phyloP scores from a whole-genome alignment of 2,797 vertebrate species.

The Protosalanx chinensis region DNA sequence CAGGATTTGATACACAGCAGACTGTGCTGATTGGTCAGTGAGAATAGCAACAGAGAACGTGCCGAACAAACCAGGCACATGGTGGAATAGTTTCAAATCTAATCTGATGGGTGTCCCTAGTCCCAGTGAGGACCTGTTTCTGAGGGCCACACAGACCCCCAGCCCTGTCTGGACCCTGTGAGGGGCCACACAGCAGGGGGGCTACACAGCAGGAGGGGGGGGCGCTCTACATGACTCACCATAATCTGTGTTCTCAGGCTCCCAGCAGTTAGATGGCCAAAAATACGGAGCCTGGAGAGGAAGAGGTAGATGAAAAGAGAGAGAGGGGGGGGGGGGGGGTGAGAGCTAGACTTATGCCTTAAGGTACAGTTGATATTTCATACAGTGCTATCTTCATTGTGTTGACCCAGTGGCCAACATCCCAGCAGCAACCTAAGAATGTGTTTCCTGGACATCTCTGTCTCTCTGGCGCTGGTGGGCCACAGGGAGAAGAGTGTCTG shows the following conservation, averaged over 20 bases:
- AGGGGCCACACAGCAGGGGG: too few relatives aligned
- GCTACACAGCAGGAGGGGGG: neutral
- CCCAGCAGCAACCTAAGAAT: neutral
- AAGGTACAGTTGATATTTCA: too few relatives aligned
- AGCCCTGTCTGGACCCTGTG: too few relatives aligned
- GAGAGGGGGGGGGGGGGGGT: neutral
- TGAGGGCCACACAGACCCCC: neutral
- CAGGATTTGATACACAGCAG: too few relatives aligned
- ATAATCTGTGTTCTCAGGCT: conserved; percentile 95
- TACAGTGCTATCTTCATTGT: neutral
- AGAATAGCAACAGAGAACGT: too few relatives aligned
- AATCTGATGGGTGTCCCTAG: too few relatives aligned
- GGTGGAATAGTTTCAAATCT: too few relatives aligned
- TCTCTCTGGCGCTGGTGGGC: neutral
- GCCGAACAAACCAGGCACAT: too few relatives aligned
- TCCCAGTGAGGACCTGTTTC: neutral
- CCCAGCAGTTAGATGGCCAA: conserved; percentile 97
- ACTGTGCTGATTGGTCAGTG: too few relatives aligned
- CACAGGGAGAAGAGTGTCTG: conserved; percentile 14
- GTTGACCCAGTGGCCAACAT: neutral
- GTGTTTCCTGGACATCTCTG: neutral
- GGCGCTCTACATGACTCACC: conserved; percentile 73
- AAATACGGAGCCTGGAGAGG: conserved; percentile 88
- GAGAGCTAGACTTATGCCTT: neutral
- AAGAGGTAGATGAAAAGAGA: conserved; percentile 27